Conservation (phyloP, 1,140 invertebrate genomes). For the Diachasma alloeum region DNA sequence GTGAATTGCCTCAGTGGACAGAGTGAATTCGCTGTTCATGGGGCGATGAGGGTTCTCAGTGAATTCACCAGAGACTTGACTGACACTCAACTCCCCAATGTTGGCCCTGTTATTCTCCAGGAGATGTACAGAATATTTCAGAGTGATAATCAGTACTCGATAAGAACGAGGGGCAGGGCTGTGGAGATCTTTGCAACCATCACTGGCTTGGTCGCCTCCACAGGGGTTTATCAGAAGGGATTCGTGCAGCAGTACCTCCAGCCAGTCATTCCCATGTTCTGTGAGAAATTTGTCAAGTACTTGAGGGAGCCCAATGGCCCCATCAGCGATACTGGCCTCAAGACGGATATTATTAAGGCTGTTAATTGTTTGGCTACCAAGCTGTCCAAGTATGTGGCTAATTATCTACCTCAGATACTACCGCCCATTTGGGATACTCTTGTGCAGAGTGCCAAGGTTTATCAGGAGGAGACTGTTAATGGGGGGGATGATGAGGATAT, state of each 20-base stretch:
- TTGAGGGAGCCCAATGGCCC: conserved; percentile 69
- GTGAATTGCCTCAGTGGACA: conserved; percentile 69
- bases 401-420: conserved; percentile 74
- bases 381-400: conserved; percentile 73
- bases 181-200: conserved; percentile 75
- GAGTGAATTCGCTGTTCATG: conserved; percentile 74
- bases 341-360: conserved; percentile 79
- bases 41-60: conserved; percentile 80
- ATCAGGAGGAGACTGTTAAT: conserved; percentile 71
- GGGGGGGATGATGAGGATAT: conserved; percentile 65
- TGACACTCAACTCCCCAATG: conserved; percentile 75
- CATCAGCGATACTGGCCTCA: conserved; percentile 73
- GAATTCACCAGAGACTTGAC: conserved; percentile 78
- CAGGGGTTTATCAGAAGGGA: conserved; percentile 68
- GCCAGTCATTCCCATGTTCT: conserved; percentile 76
- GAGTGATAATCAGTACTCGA: conserved; percentile 62
- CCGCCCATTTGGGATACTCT: conserved; percentile 77
- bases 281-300: conserved; percentile 74
- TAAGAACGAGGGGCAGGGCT: conserved; percentile 71
- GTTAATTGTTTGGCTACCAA: conserved; percentile 72
- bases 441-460: conserved; percentile 74
- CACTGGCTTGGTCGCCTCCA: conserved; percentile 68
- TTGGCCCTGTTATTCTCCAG: conserved; percentile 79
- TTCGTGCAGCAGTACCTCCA: conserved; percentile 70
- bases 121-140: conserved; percentile 69